Base-by-base conservation (phyloP, 2,888 invertebrate genomes). In the Liodrosophila aerea region DNA sequence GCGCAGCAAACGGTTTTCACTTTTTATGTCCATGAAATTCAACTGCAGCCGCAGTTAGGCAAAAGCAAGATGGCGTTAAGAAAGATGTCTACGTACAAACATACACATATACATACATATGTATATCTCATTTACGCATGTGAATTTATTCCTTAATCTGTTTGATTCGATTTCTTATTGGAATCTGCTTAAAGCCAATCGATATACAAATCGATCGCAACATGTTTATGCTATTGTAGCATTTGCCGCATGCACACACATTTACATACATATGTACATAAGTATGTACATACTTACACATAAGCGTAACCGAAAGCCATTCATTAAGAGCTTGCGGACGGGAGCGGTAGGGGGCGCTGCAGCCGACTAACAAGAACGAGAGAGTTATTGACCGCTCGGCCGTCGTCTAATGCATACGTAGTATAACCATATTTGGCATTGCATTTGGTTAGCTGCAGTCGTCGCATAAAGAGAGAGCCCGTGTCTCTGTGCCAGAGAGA, bases 401-500 rank as follows among this genome's bases (percentile, higher is more conserved):
- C 51, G 61, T 45, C 54, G 49, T 61, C 57, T 76, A 60, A 57
- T 76, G 66, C 70, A 53, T 37, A 49, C 50, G 44, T 65, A 36
- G 64, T 59, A 78, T 78, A 78, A 84, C 78, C 78, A 78, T 78
- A 78, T 78, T 78, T 82, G 78, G 78, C 74, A 66, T 82, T 85
- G 85, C 78, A 78, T 64, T 84, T 63, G 64, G 46, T 61, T 46
- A 65, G 75, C 68, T 82, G 82, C 76, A 77, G 39, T 64, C 40
- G 47, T 22, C 52, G 36, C 36, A 46, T n/a, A n/a, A n/a, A n/a
- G n/a, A n/a, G n/a, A 37, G 53, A 52, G 56, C 29, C 30, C 53
- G 56, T n/a, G n/a, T n/a, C 43, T 39, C 33, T 13, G 30, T 44
- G 30, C 15, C 30, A 7, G 33, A 50, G 33, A 40, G 37, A 18